Evolutionary conservation across 2,797 vertebrate species (phyloP).

Genomic region (Australoheros facetus): DNA sequence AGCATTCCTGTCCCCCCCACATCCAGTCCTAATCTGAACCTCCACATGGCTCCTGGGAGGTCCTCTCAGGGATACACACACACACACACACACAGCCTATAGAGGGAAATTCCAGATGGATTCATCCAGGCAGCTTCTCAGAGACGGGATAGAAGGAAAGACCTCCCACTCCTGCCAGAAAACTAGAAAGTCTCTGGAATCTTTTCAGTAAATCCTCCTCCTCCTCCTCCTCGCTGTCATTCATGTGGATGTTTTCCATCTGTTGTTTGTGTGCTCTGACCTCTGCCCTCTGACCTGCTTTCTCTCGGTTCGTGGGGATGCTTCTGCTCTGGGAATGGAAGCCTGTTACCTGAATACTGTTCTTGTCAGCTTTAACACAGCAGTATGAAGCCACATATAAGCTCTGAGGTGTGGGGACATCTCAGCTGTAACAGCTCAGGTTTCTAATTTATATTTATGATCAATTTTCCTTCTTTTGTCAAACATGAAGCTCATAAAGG

Average conservation of each 20-base stretch:
- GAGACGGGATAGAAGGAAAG: conserved; percentile 14
- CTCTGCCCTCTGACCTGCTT: conserved; percentile 54
- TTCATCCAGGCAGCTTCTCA: conserved; percentile 39
- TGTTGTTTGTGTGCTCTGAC: conserved; percentile 41
- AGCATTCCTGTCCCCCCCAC: neutral
- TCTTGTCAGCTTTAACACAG: neutral
- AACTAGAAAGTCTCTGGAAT: conserved; percentile 8
- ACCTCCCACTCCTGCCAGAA: conserved; percentile 50
- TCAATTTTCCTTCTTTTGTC: too few relatives aligned
- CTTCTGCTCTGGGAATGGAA: neutral
- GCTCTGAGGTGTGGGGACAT: too few relatives aligned
- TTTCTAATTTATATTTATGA: too few relatives aligned
- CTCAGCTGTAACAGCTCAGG: neutral
- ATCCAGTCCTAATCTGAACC: neutral
- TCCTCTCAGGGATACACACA: neutral
- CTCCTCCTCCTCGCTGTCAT: neutral
- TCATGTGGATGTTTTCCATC: conserved; percentile 54
- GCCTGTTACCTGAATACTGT: neutral
- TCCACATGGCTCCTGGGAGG: neutral
- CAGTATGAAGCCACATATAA: too few relatives aligned
- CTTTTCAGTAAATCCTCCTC: neutral
- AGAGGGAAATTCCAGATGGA: conserved; percentile 56
- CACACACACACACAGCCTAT: conserved; percentile 14
- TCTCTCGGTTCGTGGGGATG: neutral
- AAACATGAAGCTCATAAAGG: too few relatives aligned